Evolutionary conservation across 2,797 vertebrate genomes (phyloP).

Genomic region (Aeoliscus strigatus): DNA sequence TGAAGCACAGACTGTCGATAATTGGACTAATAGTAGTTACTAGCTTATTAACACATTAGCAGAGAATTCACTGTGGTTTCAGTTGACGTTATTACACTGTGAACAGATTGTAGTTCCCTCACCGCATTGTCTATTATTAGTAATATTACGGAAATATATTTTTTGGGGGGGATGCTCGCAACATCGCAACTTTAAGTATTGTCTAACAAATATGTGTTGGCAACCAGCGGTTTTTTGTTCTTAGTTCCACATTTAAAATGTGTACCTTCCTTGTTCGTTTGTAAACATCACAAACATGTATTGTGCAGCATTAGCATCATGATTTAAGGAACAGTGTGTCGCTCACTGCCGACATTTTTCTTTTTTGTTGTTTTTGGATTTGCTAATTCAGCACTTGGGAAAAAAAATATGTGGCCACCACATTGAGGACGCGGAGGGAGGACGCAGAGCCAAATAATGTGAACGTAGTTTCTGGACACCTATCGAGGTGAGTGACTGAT

Average conservation of each 20-base stretch:
- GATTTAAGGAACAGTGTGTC: not conserved
- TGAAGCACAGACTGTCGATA: constrained; percentile 49
- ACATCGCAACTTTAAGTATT: constrained; percentile 57
- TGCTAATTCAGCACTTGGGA: constrained; percentile 64
- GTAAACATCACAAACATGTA: constrained; percentile 3
- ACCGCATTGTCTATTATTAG: constrained; percentile 2
- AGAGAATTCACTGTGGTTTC: constrained; percentile 11
- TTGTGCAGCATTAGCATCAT: not conserved
- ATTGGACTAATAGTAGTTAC: constrained; percentile 34
- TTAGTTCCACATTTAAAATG: not conserved
- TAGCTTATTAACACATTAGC: constrained; percentile 46
- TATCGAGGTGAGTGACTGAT: constrained; percentile 64
- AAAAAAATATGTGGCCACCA: constrained; percentile 62
- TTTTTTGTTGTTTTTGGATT: constrained; percentile 31
- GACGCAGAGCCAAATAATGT: constrained; percentile 73
- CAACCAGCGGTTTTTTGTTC: constrained; percentile 15
- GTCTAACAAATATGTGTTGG: constrained; percentile 18
- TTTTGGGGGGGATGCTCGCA: constrained; percentile 3
- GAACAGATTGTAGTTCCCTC: not conserved
- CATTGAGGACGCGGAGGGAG: constrained; percentile 65
- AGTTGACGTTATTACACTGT: not conserved
- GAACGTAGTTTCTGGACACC: constrained; percentile 67
- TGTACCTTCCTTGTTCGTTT: not conserved
- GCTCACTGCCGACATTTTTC: constrained; percentile 32
- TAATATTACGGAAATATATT: constrained; percentile 1